A percentile compares a stretch with the other conserved stretches of the same genome.
phyloP scores from a whole-genome alignment of 2,888 invertebrate genomes.

The Zaprionus obscuricornis region DNA sequence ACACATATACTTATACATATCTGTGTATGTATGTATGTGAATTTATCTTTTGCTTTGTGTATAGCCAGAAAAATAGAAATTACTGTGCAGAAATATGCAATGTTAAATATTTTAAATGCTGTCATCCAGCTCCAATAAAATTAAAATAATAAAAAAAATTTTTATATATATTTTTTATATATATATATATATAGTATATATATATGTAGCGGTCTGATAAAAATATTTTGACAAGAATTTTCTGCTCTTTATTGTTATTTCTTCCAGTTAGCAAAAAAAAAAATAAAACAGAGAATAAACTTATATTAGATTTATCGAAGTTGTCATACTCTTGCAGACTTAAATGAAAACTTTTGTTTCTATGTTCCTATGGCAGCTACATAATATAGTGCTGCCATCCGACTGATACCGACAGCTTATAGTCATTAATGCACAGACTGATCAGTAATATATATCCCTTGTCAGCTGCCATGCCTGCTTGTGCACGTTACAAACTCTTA shows the following conservation, averaged over 20 bases:
- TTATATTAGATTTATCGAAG: no score
- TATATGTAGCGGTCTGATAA: not conserved
- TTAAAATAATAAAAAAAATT: conserved; percentile 39
- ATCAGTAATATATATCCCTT: no score
- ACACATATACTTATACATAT: conserved; percentile 1
- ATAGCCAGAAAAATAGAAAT: conserved; percentile 14
- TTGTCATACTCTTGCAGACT: no score
- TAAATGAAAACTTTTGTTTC: no score
- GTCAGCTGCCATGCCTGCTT: no score
- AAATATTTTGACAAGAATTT: conserved; percentile 7
- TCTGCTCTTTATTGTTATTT: conserved; percentile 9
- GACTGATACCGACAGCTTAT: no score
- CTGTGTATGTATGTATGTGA: conserved; percentile 1
- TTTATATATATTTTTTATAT: not conserved
- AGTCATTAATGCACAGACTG: no score
- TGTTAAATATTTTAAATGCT: conserved; percentile 16
- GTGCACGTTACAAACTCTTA: no score
- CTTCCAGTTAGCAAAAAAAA: not conserved
- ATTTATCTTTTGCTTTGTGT: no score
- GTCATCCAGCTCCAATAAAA: conserved; percentile 8
- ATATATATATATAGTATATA: not conserved
- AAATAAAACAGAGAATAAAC: not conserved
- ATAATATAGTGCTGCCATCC: no score
- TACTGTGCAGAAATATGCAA: conserved; percentile 11
- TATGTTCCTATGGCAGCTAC: no score